Base-by-base conservation (phyloP, 2,113 vertebrate species). In the Paramisgurnus dabryanus region DNA sequence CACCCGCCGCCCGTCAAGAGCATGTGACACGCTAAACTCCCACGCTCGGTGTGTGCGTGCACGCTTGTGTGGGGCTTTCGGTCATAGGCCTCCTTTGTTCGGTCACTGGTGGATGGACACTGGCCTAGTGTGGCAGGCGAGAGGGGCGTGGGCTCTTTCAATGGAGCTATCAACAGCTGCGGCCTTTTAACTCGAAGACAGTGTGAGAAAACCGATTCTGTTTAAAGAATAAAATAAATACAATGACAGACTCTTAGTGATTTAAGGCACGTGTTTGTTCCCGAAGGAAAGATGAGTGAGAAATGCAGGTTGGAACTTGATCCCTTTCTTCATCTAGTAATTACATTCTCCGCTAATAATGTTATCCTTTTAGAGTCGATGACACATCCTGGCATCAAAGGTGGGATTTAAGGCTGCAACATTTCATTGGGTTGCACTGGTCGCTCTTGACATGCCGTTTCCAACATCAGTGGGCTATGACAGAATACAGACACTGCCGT, bases 11-110 rank as follows among this genome's bases (percentile, higher is more conserved):
- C 67, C 67, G n/a, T 39, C 27, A 15, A 7, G 7, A 58, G 65
- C 60, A 73, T 73, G 78, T 73, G 60, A 80, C 53, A 57, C 39
- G 60, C 47, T 49, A 12, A 58, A 50, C 61, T 80, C 78, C 78
- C 50, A 80, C 69, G n/a, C 13, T 9, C 7, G n/a, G 17, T 55
- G 58, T 57, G 39, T 17, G 22, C 57, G 6, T 9, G 58, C 57
- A 63, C 57, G 67, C 61, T 49, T 67, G 63, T 69, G 65, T 76
- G 72, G 58, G 53, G 34, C 70, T 58, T 3, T 5, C 34, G 43
- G 58, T 64, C 72, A 75, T 49, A 75, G 43, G 18, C 72, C 41
- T 63, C 8, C 71, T 75, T 75, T 75, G 72, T 75, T 75, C 34
- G 58, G 43, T 47, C 72, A 63, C 18, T 75, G 72, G 58, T 64